A percentile compares a stretch with the other conserved stretches of the same genome.
Conservation (phyloP, 2,113 vertebrate genomes). For the Megaceryle maxima region DNA sequence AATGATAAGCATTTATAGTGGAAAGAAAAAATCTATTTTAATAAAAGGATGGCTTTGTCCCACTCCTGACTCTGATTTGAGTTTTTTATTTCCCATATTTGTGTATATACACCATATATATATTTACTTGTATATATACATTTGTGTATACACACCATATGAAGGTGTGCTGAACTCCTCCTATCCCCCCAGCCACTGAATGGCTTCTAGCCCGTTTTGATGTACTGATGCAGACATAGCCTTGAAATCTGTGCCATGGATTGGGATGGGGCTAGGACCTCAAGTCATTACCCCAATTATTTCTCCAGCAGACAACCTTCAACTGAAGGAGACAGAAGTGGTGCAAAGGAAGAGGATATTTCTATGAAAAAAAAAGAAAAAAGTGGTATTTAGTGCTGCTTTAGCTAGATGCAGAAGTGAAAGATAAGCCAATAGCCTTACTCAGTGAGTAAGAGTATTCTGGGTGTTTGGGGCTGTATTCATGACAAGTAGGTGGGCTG, state of each 20-base stretch:
- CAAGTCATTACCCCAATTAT: background rate
- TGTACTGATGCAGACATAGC: background rate
- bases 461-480: background rate
- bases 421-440: background rate
- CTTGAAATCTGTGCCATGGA: background rate
- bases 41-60: background rate
- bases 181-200: background rate
- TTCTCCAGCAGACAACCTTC: background rate
- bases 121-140: too few species aligned
- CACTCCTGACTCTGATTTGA: background rate
- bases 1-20: background rate
- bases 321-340: accelerated
- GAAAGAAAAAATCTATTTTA: background rate
- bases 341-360: background rate
- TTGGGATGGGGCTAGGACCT: background rate
- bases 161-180: background rate
- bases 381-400: background rate
- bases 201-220: background rate
- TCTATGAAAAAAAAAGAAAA: background rate
- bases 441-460: background rate
- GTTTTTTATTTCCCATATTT: background rate
- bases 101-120: too few species aligned
- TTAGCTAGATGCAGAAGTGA: background rate
- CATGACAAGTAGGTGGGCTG: accelerated
- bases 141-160: background rate